A percentile compares a stretch with the other conserved stretches of the same genome.
These are phyloP conservation scores for Julus scanicus DNA, from an alignment of 2,888 invertebrate genomes.

Conservation along the genomic window DNA sequence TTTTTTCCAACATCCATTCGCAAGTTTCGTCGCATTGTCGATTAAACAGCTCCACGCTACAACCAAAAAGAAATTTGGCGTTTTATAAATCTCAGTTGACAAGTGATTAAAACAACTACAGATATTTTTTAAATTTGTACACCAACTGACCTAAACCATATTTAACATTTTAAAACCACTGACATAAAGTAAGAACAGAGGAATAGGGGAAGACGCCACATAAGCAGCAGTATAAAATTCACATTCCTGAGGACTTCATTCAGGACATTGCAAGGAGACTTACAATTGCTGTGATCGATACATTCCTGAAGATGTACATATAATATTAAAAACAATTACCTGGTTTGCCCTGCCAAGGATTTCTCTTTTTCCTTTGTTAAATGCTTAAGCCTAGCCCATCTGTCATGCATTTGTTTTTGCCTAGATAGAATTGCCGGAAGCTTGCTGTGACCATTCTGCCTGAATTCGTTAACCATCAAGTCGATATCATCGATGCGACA, in stretches of 20 bases:
- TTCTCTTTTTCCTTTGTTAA: constrained; percentile 90
- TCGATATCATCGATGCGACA: constrained; percentile 91
- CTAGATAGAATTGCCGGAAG: constrained; percentile 80
- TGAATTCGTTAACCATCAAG: constrained; percentile 85
- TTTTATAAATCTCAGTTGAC: background rate
- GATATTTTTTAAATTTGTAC: background rate
- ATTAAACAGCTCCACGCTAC: constrained; percentile 92
- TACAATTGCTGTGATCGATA: no score
- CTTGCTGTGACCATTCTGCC: constrained; percentile 86
- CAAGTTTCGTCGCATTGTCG: constrained; percentile 95
- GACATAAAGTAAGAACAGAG: no score
- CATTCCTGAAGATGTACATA: no score
- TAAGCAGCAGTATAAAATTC: no score
- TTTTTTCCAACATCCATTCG: constrained; percentile 98
- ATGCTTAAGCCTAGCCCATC: constrained; percentile 77
- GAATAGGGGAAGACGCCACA: no score
- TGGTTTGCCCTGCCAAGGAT: constrained; percentile 89
- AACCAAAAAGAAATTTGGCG: constrained; percentile 57
- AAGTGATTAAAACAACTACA: constrained; percentile 41
- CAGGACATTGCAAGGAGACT: no score
- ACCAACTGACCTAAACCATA: background rate
- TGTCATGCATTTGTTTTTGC: constrained; percentile 84
- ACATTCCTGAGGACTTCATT: no score
- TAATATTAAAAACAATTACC: constrained; percentile 66
- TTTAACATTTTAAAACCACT: no score